A percentile compares a stretch with the other conserved stretches of the same genome.
Conservation (phyloP, 1,140 invertebrate genomes). For the Trissolcus basalis region DNA sequence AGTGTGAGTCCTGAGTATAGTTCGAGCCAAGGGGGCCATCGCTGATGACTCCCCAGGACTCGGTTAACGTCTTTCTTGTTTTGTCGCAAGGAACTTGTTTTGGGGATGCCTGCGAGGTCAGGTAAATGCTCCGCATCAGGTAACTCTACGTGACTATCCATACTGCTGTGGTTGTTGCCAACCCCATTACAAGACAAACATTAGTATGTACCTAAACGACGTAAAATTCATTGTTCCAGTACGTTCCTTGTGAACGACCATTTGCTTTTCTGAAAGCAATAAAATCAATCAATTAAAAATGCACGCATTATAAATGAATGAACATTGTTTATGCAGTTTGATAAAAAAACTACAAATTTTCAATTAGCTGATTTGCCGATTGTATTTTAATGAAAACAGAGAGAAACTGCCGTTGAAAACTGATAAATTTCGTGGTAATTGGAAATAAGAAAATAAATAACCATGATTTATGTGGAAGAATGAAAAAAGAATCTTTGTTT, state of each 20-base stretch:
- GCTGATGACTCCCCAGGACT: slow-evolving; percentile 89
- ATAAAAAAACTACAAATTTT: too few species aligned
- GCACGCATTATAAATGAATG: too few species aligned
- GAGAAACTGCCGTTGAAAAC: too few species aligned
- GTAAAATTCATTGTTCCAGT: slow-evolving; percentile 29
- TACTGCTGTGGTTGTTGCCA: slow-evolving; percentile 64
- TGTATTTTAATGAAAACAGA: too few species aligned
- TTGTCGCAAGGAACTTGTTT: slow-evolving; percentile 84
- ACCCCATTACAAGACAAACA: slow-evolving; percentile 71
- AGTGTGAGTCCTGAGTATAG: slow-evolving; percentile 94
- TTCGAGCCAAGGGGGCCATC: slow-evolving; percentile 91
- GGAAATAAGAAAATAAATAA: too few species aligned
- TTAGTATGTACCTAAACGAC: slow-evolving; percentile 51
- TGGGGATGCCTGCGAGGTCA: slow-evolving; percentile 68
- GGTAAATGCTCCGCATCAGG: slow-evolving; percentile 66
- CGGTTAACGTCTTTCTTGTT: slow-evolving; percentile 85
- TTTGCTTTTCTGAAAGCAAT: slow-evolving; percentile 36
- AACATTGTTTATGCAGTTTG: too few species aligned
- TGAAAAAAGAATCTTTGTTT: too few species aligned
- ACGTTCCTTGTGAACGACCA: slow-evolving; percentile 16
- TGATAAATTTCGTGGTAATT: too few species aligned
- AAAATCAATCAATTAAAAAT: too few species aligned
- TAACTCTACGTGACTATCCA: slow-evolving; percentile 72
- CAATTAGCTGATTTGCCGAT: too few species aligned
- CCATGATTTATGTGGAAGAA: too few species aligned